A percentile compares a stretch with the other conserved stretches of the same genome.
phyloP scores from a whole-genome alignment of 1,140 invertebrate species.

The Pantala flavescens region DNA sequence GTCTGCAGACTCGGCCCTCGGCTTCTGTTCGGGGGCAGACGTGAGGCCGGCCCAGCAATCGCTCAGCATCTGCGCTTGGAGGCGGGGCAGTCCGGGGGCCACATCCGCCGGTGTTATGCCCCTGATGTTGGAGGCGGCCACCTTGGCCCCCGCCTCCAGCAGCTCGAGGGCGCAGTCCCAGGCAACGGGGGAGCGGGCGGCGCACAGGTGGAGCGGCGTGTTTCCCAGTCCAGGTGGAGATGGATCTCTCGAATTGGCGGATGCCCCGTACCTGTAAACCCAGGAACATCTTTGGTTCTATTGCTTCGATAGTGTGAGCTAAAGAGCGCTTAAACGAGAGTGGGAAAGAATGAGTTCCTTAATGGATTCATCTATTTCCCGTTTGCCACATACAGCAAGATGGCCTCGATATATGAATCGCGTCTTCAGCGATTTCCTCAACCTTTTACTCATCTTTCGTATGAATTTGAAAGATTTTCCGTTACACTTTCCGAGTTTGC shows the following conservation, averaged over 20 bases:
- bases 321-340: background rate
- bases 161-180: slow-evolving; percentile 42
- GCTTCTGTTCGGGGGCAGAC: background rate
- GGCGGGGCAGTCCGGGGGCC: slow-evolving; percentile 31
- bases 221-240: slow-evolving; percentile 33
- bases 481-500: too few relatives aligned
- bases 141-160: slow-evolving; percentile 41
- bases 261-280: slow-evolving; percentile 39
- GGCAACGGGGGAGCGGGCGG: slow-evolving; percentile 29
- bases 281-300: too few relatives aligned
- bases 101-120: slow-evolving; percentile 38
- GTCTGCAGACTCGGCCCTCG: slow-evolving; percentile 22
- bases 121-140: slow-evolving; percentile 35
- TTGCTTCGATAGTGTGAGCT: too few relatives aligned
- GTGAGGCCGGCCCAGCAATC: slow-evolving; percentile 32
- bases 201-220: slow-evolving; percentile 44
- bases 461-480: too few relatives aligned
- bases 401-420: too few relatives aligned
- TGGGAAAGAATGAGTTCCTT: background rate
- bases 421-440: too few relatives aligned
- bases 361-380: too few relatives aligned
- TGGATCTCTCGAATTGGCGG: slow-evolving; percentile 37
- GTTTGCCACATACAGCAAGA: too few relatives aligned
- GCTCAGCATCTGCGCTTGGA: slow-evolving; percentile 38
- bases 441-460: too few relatives aligned